phyloP scores from a whole-genome alignment of 2,113 vertebrate species.

The Oncorhynchus keta region DNA sequence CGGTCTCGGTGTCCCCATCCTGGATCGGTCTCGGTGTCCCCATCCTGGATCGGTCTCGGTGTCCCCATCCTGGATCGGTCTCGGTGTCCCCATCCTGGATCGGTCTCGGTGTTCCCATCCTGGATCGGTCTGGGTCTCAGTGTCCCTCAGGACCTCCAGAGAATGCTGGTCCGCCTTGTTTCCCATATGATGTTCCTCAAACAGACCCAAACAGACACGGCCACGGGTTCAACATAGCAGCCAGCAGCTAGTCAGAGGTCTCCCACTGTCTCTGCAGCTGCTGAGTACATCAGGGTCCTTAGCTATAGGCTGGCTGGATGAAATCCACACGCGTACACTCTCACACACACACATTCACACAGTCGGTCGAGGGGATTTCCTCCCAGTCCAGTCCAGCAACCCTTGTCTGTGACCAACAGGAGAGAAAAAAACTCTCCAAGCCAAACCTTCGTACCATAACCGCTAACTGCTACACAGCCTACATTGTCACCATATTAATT shows the following conservation, averaged over 20 bases:
- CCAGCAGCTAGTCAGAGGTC: slow-evolving; percentile 38
- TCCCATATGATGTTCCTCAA: slow-evolving; percentile 74
- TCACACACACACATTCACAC: neutral
- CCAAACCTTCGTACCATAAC: slow-evolving; percentile 7
- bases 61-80: too few relatives aligned
- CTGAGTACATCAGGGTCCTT: slow-evolving; percentile 41
- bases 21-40: too few relatives aligned
- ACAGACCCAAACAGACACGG: slow-evolving; percentile 59
- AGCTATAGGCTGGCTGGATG: neutral
- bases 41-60: too few relatives aligned
- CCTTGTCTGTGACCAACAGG: slow-evolving; percentile 10
- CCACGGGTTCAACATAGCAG: neutral
- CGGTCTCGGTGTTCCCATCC: too few relatives aligned
- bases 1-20: slow-evolving; percentile 39
- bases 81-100: neutral
- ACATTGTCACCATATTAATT: too few relatives aligned
- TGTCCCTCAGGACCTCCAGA: slow-evolving; percentile 64
- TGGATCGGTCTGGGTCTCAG: slow-evolving; percentile 19
- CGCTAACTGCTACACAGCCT: too few relatives aligned
- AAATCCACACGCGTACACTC: neutral
- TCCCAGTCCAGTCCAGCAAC: slow-evolving; percentile 42
- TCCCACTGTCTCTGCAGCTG: slow-evolving; percentile 18
- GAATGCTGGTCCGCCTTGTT: slow-evolving; percentile 68
- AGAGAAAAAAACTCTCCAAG: slow-evolving; percentile 10
- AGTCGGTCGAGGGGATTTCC: slow-evolving; percentile 60